Percentiles rank a stretch among this genome's conserved stretches.
Conservation (phyloP, 1,140 invertebrate species). For the Sycobia sp. region DNA sequence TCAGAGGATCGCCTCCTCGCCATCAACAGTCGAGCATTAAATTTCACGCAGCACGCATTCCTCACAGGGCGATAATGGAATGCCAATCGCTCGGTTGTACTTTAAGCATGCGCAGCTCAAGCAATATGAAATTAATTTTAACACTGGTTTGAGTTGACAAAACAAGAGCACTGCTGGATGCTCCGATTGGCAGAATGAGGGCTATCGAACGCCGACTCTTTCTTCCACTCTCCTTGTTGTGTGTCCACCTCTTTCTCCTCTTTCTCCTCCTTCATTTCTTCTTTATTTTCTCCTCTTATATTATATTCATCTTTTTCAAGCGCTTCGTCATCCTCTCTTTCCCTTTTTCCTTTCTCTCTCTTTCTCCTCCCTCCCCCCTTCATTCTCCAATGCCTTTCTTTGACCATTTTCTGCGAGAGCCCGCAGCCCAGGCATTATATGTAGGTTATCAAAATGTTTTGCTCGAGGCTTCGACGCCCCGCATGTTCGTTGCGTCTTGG, state of each 20-base stretch:
- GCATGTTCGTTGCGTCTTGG: too few relatives aligned
- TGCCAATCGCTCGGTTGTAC: too few relatives aligned
- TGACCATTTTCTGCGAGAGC: constrained; percentile 1
- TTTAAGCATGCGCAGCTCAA: too few relatives aligned
- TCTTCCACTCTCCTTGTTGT: constrained; percentile 2
- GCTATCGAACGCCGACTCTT: neutral
- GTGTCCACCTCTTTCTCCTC: constrained; percentile 2
- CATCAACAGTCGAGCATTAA: too few relatives aligned
- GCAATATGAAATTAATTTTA: too few relatives aligned
- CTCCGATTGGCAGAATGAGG: too few relatives aligned
- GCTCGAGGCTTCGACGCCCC: constrained; percentile 4
- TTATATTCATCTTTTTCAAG: constrained; percentile 12
- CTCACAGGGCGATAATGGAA: too few relatives aligned
- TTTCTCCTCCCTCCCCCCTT: too few relatives aligned
- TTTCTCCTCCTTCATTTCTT: neutral
- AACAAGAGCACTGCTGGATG: too few relatives aligned
- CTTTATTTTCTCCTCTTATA: neutral
- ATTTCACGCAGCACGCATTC: too few relatives aligned
- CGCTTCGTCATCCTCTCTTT: neutral
- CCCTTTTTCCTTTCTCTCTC: neutral
- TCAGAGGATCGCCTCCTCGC: too few relatives aligned
- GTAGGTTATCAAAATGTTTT: constrained; percentile 34
- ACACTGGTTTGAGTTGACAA: too few relatives aligned
- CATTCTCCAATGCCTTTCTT: neutral
- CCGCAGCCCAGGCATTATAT: constrained; percentile 1